Base-by-base conservation (phyloP, 2,113 vertebrate genomes). In the Chinchilla lanigera region DNA sequence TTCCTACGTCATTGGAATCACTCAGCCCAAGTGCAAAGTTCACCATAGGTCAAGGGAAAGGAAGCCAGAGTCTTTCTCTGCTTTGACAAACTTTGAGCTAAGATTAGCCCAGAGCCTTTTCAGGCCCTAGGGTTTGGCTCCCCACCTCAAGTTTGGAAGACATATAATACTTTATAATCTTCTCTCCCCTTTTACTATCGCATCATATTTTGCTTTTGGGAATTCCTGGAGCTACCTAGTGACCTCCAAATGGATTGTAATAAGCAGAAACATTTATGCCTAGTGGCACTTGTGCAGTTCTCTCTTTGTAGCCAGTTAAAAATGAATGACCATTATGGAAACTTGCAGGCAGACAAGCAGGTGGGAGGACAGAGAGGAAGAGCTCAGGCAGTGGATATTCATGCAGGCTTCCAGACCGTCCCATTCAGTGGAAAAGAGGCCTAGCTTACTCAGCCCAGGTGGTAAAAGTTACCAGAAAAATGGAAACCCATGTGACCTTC, bases 281-380 rank as follows among this genome's bases (percentile, higher is more conserved):
- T 26, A 24, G 52, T 38, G 44, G 65, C 17, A 35, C 33, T 86
- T 81, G 63, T 47, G 14, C 54, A 16, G 19, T 69, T 96, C 54
- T 65, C 61, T 54, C 75, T 38, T 88, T 85, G 60, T 85, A 61
- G 24, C 60, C 28, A 85, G 69, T 92, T 65, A 75, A 81, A 96
- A 86, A 65, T 81, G 50, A 95, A 75, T 56, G n/a, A 89, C 63
- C 38, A 58, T 54, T 61, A 65, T 71, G 33, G 86, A 96, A 63
- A 54, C 47, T 28, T 11, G 28, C 41, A 80, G 77, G 14, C 26
- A 54, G 89, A 20, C 9, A 26, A 75, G 9, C 5, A 67, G n/a
- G 50, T 4, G 30, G 71, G 5, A 86, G 38, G 30, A 9, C 19
- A n/a, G 41, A 17, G 19, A 80, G 33, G 13, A 41, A 67, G 33